Conservation (phyloP, 2,797 vertebrate genomes). For the Leptodactylus fallax region DNA sequence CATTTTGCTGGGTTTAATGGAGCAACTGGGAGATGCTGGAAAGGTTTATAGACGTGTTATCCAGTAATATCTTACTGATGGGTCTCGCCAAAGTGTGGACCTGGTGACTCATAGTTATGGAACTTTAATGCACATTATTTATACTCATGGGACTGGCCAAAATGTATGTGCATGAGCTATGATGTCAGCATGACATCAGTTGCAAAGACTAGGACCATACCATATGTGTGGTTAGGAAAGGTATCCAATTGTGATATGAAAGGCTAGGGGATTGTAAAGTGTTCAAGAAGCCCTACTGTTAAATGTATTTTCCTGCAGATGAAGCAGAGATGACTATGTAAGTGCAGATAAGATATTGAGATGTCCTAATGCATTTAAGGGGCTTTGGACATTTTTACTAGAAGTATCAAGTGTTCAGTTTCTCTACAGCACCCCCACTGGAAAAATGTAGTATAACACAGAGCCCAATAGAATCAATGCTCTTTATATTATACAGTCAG, state of each 20-base stretch:
- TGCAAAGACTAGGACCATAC: neutral
- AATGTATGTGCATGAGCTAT: neutral
- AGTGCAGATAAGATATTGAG: too few species aligned
- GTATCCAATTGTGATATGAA: neutral
- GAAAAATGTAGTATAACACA: too few species aligned
- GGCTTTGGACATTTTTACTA: too few species aligned
- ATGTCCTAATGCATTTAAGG: too few species aligned
- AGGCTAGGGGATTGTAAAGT: neutral
- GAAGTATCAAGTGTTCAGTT: too few species aligned
- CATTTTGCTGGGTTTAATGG: constrained; percentile 46
- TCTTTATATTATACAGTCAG: too few species aligned
- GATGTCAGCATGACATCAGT: neutral
- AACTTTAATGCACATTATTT: neutral
- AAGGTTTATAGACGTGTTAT: constrained; percentile 15
- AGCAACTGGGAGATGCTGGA: constrained; percentile 24
- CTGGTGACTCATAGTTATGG: neutral
- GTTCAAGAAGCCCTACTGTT: neutral
- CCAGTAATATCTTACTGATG: constrained; percentile 35
- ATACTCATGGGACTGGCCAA: neutral
- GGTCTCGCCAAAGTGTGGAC: neutral
- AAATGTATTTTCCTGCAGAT: too few species aligned
- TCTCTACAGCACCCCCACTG: too few species aligned
- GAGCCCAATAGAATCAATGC: too few species aligned
- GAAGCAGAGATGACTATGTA: too few species aligned
- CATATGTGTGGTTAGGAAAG: too few species aligned